These are phyloP conservation scores for Euschistus heros DNA, from an alignment of 1,140 invertebrate species.

Conservation along the genomic window DNA sequence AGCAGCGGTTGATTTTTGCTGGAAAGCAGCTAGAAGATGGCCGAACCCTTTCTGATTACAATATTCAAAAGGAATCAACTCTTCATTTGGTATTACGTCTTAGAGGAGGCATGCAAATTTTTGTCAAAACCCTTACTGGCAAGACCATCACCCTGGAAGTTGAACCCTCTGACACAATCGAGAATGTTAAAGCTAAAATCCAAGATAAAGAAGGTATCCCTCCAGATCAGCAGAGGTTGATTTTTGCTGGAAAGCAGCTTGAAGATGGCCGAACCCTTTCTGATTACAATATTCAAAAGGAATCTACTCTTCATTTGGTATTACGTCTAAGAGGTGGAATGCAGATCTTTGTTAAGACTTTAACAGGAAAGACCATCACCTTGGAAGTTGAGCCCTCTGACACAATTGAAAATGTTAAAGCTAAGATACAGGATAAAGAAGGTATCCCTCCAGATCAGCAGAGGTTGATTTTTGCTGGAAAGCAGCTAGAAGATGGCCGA, in stretches of 20 bases:
- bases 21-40: constrained; percentile 61
- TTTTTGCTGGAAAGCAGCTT: constrained; percentile 62
- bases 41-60: constrained; percentile 52
- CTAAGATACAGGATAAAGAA: constrained; percentile 27
- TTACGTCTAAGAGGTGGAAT: constrained; percentile 51
- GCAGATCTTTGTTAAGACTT: constrained; percentile 66
- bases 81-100: constrained; percentile 55
- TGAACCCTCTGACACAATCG: constrained; percentile 60
- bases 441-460: constrained; percentile 80
- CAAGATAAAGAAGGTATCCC: constrained; percentile 60
- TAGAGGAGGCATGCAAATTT: constrained; percentile 61
- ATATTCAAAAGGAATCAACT: constrained; percentile 55
- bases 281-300: constrained; percentile 58
- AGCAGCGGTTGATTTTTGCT: constrained; percentile 52
- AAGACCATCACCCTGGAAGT: constrained; percentile 78
- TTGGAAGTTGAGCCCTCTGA: constrained; percentile 56
- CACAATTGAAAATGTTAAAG: constrained; percentile 55
- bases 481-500: constrained; percentile 87
- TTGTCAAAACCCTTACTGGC: constrained; percentile 75
- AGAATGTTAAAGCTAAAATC: constrained; percentile 69
- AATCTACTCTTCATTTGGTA: constrained; percentile 54
- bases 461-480: constrained; percentile 80
- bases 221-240: constrained; percentile 49
- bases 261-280: constrained; percentile 72
- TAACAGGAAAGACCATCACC: constrained; percentile 62